Base-by-base conservation (phyloP, 2,113 vertebrate genomes). In the Paramormyrops kingsleyae region DNA sequence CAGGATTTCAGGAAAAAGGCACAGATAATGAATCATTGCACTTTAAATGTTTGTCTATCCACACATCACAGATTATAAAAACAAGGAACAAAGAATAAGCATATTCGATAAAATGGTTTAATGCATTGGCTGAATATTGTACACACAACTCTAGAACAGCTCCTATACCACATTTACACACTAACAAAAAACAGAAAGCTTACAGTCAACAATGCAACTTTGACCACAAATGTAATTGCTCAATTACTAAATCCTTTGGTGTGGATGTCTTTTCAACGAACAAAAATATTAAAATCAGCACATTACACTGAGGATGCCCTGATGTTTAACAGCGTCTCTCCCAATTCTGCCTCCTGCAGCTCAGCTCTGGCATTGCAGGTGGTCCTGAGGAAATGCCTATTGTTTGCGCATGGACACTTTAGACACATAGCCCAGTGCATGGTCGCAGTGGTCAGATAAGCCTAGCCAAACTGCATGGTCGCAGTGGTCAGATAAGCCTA, bases 1-100 rank as follows among this genome's bases (percentile, higher is more conserved):
- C 27, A 31, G 21, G 17, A 53, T 24, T 87, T 56, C n/a, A 39
- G 85, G 27, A 53, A 87, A 92, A 91, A 93, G 87, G 89, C 91
- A 93, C 83, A 59, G 91, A 92, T 88, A 70, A 91, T 89, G 49
- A 91, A 92, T 52, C 89, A 92, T 88, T 89, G 89, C 90, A 89
- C 89, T 90, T 89, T 50, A 62, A 91, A 90, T 50, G n/a, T 90
- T 56, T 21, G 47, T 84, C 74, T 62, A 85, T 53, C 44, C 35
- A 87, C 50, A 39, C 46, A 39, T 50, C 10, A 44, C 44, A 90
- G 19, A 1, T 66, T 74, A 85, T 39, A 47, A 77, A 46, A 66
- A 87, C 8, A 7, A 49, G 9, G 35, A 89, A 24, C 35, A 24
- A 52, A 27, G 24, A 59, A 89, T 31, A 44, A 83, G 47, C 8